phyloP scores from a whole-genome alignment of 2,797 vertebrate genomes.

The Pseudochirops cupreus region DNA sequence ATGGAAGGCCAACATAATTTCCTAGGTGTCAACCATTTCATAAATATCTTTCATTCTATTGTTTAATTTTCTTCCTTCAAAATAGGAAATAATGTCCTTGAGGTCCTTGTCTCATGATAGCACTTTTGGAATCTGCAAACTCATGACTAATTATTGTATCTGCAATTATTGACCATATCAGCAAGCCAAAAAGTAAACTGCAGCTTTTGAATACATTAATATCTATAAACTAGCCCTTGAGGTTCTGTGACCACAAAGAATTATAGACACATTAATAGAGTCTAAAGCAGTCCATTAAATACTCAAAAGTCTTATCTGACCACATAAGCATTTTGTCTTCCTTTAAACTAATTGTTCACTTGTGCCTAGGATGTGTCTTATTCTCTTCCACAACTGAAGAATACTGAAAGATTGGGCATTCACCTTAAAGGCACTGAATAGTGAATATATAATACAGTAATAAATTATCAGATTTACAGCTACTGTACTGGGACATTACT shows the following conservation, averaged over 20 bases:
- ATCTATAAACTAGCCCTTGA: conserved; percentile 56
- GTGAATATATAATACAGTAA: not conserved
- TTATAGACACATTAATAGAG: conserved; percentile 19
- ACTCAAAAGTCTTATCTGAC: not conserved
- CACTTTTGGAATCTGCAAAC: conserved; percentile 12
- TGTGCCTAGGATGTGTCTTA: not conserved
- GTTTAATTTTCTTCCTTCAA: not conserved
- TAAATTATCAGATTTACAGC: not conserved
- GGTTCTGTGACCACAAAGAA: conserved; percentile 42
- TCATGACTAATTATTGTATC: conserved; percentile 58
- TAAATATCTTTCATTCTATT: not conserved
- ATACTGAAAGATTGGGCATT: not conserved
- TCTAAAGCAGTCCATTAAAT: conserved; percentile 22
- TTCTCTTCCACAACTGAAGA: not conserved
- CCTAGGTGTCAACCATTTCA: not conserved
- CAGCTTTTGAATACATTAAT: conserved; percentile 58
- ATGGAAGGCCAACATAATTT: not conserved
- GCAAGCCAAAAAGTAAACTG: conserved; percentile 67
- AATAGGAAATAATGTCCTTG: not conserved
- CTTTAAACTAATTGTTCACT: conserved; percentile 66
- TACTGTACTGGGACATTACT: not conserved
- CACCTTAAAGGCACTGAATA: not conserved
- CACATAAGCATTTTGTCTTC: conserved; percentile 10
- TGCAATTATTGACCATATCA: conserved; percentile 64
- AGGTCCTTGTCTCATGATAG: conserved; percentile 45